Base-by-base conservation (phyloP, 2,113 vertebrate species). In the Alosa alosa region DNA sequence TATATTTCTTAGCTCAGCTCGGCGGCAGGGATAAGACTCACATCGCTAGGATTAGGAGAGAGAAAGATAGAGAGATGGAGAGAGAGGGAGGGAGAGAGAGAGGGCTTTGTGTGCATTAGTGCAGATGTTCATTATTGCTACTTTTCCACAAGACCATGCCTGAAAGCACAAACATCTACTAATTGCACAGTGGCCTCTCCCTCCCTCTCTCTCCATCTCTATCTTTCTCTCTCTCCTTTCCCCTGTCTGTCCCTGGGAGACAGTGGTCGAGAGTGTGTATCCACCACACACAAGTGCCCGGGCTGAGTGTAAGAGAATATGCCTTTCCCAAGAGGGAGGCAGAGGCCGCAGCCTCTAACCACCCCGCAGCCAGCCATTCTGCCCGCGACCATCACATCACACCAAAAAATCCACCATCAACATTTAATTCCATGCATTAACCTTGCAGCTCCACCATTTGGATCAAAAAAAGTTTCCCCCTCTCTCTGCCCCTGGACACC, bases 231-330 rank as follows among this genome's bases (percentile, higher is more conserved):
- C 78, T 81, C 52, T 46, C 36, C 31, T 47, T 82, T 31, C 45
- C 57, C 18, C 25, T 31, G 6, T 72, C 25, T 72, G 93, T 97
- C 94, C 93, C 94, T 95, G 93, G 88, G 90, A 92, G 95, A 95
- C 93, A 95, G 93, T 92, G n/a, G 68, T 72, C 25, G 25, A 36
- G 92, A 90, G 92, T 92, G 94, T 96, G 94, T 96, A 96, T 97
- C 94, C 93, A 96, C 94, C 94, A 94, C 25, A 93, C 89, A 94
- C n/a, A n/a, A 55, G 83, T 91, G 96, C 96, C 96, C 95, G 93
- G 96, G 97, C 95, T 93, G 91, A 93, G 93, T 96, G 93, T 90
- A 93, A 96, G 91, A 95, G 94, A 96, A 97, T 96, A 97, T 94
- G 91, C 93, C 68, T n/a, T 94, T 96, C 94, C 95, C 95, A 92